A percentile compares a stretch with the other conserved stretches of the same genome.
These are phyloP conservation scores for Antheraea yamamai DNA, from an alignment of 2,888 invertebrate genomes.

Conservation along the genomic window DNA sequence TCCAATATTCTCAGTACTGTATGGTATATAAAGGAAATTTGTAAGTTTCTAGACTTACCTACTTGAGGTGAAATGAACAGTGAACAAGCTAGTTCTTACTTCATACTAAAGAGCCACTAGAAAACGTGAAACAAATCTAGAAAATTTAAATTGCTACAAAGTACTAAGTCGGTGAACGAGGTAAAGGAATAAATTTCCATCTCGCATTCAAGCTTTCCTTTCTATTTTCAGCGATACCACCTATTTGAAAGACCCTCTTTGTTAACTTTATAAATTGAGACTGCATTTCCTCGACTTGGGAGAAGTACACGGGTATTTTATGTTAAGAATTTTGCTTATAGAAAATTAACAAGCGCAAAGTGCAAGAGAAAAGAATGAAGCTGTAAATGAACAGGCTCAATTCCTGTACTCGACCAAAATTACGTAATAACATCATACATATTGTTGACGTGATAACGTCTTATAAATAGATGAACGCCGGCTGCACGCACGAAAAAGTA, in stretches of 20 bases:
- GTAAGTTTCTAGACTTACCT: too few relatives aligned
- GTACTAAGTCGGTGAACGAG: neutral
- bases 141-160: neutral
- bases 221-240: slow-evolving; percentile 2
- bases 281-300: neutral
- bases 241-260: neutral
- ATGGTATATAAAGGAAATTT: too few relatives aligned
- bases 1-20: too few relatives aligned
- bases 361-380: neutral
- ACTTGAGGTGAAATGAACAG: neutral
- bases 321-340: neutral
- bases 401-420: too few relatives aligned
- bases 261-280: neutral
- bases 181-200: neutral
- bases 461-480: too few relatives aligned
- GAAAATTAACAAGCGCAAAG: neutral
- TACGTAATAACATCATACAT: too few relatives aligned
- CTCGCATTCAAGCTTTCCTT: neutral
- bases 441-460: too few relatives aligned
- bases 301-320: neutral
- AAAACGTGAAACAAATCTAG: neutral
- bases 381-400: too few relatives aligned
- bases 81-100: neutral
- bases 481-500: too few relatives aligned
- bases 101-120: neutral